These are phyloP conservation scores for Drosophila chauvacae DNA, from an alignment of 1,140 invertebrate species.

Conservation along the genomic window DNA sequence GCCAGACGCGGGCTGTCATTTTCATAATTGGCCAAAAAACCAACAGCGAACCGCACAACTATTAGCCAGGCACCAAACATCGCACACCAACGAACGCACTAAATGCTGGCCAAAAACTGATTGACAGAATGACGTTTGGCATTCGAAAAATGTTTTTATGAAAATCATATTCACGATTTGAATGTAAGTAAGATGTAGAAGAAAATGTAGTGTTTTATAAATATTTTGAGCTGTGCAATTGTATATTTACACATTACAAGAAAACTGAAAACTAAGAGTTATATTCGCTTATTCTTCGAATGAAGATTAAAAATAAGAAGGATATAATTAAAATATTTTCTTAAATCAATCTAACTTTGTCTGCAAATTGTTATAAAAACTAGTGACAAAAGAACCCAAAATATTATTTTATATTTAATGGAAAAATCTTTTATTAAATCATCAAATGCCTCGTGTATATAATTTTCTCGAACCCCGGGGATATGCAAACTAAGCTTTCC, in stretches of 20 bases:
- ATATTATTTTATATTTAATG: too few relatives aligned
- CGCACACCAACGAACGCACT: slow-evolving; percentile 28
- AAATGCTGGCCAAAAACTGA: slow-evolving; percentile 36
- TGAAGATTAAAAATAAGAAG: background rate
- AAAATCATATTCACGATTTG: slow-evolving; percentile 1
- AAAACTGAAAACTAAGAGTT: too few relatives aligned
- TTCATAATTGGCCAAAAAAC: slow-evolving; percentile 79
- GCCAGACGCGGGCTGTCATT: slow-evolving; percentile 60
- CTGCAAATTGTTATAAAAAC: background rate
- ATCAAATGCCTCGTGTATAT: background rate
- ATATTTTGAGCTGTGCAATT: background rate
- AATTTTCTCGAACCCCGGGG: background rate
- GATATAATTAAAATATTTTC: background rate
- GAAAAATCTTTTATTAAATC: background rate
- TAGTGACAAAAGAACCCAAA: background rate
- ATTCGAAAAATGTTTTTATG: slow-evolving; percentile 18
- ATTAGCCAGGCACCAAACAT: slow-evolving; percentile 62
- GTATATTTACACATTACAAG: background rate
- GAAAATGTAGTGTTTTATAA: background rate
- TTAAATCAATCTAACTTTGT: background rate
- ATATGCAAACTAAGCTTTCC: slow-evolving; percentile 2
- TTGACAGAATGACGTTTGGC: slow-evolving; percentile 29
- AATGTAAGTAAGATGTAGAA: background rate
- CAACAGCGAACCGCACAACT: slow-evolving; percentile 73
- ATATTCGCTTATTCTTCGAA: too few relatives aligned